Conservation (phyloP, 1,140 invertebrate genomes). For the Oncopodura yosiiana region DNA sequence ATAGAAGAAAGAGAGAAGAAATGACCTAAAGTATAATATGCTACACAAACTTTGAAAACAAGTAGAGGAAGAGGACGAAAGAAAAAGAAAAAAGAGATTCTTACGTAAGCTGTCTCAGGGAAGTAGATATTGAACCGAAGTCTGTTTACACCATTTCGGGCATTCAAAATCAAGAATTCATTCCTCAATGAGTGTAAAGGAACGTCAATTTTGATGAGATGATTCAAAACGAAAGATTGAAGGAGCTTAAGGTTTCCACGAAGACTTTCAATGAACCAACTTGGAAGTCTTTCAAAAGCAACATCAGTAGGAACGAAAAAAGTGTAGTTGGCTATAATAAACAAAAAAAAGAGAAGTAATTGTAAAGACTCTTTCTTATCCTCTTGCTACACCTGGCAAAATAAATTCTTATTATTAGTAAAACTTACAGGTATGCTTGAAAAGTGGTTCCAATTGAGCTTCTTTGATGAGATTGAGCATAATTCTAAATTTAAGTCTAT, state of each 20-base stretch:
- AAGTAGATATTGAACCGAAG: constrained; percentile 26
- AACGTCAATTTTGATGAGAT: constrained; percentile 27
- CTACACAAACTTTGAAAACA: background rate
- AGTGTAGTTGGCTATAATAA: constrained; percentile 28
- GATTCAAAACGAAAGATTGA: constrained; percentile 24
- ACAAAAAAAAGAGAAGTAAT: background rate
- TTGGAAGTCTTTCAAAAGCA: constrained; percentile 23
- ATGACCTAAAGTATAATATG: background rate
- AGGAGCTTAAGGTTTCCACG: constrained; percentile 17
- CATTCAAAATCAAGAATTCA: constrained; percentile 24
- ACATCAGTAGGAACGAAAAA: constrained; percentile 31
- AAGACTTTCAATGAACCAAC: constrained; percentile 24
- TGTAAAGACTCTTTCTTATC: background rate
- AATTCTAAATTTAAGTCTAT: constrained; percentile 18
- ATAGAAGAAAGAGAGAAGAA: too few relatives aligned
- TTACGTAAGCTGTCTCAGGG: constrained; percentile 25
- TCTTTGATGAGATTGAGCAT: constrained; percentile 18
- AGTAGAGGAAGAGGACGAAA: too few relatives aligned
- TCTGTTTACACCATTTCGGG: constrained; percentile 19
- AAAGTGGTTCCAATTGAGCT: constrained; percentile 21
- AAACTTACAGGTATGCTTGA: constrained; percentile 20
- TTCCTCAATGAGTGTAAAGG: constrained; percentile 10
- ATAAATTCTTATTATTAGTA: background rate
- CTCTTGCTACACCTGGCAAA: background rate
- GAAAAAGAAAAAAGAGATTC: background rate